Percentiles rank a stretch among this genome's conserved stretches.
phyloP scores from a whole-genome alignment of 1,140 invertebrate genomes.

The Aethina tumida region DNA sequence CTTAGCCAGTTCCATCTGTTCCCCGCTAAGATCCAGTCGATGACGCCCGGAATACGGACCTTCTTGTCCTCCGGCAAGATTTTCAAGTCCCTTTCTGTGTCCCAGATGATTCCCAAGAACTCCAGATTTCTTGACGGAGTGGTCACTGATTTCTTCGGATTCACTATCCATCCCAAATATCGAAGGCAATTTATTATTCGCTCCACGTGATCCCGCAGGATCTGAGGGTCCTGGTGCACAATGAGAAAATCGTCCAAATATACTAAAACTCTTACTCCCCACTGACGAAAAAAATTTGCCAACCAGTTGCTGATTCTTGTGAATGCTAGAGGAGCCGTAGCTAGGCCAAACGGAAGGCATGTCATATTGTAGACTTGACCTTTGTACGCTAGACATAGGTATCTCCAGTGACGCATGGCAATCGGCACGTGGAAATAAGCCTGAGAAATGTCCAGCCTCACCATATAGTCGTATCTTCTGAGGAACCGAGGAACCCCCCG shows the following conservation, averaged over 20 bases:
- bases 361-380: constrained; percentile 23
- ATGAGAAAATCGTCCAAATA: constrained; percentile 23
- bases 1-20: too few relatives aligned
- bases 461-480: neutral
- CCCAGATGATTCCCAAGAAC: too few relatives aligned
- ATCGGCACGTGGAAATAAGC: constrained; percentile 9
- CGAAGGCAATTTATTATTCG: neutral
- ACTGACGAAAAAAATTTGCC: constrained; percentile 18
- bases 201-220: neutral
- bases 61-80: too few relatives aligned
- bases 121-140: too few relatives aligned
- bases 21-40: too few relatives aligned
- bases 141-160: too few relatives aligned
- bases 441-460: constrained; percentile 6
- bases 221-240: constrained; percentile 4
- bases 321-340: constrained; percentile 21
- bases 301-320: constrained; percentile 25
- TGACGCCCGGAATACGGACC: too few relatives aligned
- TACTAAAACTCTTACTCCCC: constrained; percentile 17
- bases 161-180: constrained; percentile 1
- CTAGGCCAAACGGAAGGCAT: constrained; percentile 27
- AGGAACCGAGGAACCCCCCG: neutral
- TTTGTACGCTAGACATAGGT: constrained; percentile 10
- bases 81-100: too few relatives aligned
- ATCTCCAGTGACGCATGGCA: constrained; percentile 25